Evolutionary conservation across 2,797 vertebrate genomes (phyloP).

Genomic region (Xenopus petersii): DNA sequence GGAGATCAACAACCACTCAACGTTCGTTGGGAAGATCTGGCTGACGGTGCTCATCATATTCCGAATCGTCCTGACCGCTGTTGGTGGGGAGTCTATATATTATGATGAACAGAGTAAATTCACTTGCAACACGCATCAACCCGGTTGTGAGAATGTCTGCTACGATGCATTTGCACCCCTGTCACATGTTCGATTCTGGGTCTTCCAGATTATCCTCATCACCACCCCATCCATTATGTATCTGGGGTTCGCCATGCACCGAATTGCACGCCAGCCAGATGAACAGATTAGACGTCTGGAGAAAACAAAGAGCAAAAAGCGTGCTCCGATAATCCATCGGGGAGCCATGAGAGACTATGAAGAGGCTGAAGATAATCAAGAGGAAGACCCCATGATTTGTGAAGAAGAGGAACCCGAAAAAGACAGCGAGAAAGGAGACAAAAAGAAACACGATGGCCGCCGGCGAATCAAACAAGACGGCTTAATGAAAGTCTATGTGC

Average conservation of each 20-base stretch:
- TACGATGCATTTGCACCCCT: conserved; percentile 83
- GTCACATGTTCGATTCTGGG: conserved; percentile 87
- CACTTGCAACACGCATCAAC: conserved; percentile 84
- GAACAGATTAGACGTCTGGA: conserved; percentile 50
- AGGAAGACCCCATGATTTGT: conserved; percentile 85
- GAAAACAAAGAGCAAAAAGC: conserved; percentile 42
- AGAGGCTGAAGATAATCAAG: conserved; percentile 78
- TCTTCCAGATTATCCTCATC: conserved; percentile 86
- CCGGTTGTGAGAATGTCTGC: conserved; percentile 88
- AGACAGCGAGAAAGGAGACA: conserved; percentile 57
- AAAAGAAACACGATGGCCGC: conserved; percentile 75
- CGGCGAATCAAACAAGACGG: conserved; percentile 79
- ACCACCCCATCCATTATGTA: conserved; percentile 84
- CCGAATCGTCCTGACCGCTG: conserved; percentile 83
- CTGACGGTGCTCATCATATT: conserved; percentile 83
- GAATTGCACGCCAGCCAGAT: conserved; percentile 67
- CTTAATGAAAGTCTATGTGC: conserved; percentile 83
- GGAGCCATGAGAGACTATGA: conserved; percentile 75
- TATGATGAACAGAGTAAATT: conserved; percentile 90
- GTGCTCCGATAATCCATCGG: conserved; percentile 67
- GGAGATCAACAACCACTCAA: conserved; percentile 89
- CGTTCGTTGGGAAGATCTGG: conserved; percentile 89
- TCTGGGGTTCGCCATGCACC: conserved; percentile 86
- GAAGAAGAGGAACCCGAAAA: conserved; percentile 78
- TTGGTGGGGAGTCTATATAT: conserved; percentile 88